These are phyloP conservation scores for Anas georgica DNA, from an alignment of 2,797 vertebrate genomes.

Conservation along the genomic window DNA sequence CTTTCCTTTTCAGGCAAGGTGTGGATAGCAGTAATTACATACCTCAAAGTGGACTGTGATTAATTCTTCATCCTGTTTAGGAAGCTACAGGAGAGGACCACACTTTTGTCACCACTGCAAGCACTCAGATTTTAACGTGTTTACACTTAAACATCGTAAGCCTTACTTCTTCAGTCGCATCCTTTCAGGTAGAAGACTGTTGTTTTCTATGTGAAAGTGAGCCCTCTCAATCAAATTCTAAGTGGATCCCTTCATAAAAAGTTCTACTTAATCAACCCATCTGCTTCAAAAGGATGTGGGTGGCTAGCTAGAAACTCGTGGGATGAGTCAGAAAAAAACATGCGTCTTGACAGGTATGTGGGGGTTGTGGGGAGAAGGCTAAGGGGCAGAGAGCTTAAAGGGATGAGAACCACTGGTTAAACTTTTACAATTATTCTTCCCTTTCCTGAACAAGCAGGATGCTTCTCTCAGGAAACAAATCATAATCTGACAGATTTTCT, in stretches of 20 bases:
- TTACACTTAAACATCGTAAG: neutral
- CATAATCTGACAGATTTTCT: neutral
- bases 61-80: neutral
- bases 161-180: neutral
- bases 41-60: neutral
- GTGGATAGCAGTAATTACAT: neutral
- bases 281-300: neutral
- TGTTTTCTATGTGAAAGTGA: neutral
- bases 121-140: neutral
- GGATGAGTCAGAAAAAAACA: neutral
- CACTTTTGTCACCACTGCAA: neutral
- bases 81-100: neutral
- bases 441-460: neutral
- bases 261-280: neutral
- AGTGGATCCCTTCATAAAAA: neutral
- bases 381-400: neutral
- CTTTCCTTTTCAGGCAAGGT: neutral
- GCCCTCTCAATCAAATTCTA: neutral
- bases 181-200: neutral
- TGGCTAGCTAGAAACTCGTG: constrained; percentile 10
- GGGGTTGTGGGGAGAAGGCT: neutral
- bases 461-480: neutral
- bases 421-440: neutral
- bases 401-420: neutral
- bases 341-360: neutral